A percentile compares a stretch with the other conserved stretches of the same genome.
Evolutionary conservation across 2,888 invertebrate genomes (phyloP).

Genomic region (Tinea semifulvella): DNA sequence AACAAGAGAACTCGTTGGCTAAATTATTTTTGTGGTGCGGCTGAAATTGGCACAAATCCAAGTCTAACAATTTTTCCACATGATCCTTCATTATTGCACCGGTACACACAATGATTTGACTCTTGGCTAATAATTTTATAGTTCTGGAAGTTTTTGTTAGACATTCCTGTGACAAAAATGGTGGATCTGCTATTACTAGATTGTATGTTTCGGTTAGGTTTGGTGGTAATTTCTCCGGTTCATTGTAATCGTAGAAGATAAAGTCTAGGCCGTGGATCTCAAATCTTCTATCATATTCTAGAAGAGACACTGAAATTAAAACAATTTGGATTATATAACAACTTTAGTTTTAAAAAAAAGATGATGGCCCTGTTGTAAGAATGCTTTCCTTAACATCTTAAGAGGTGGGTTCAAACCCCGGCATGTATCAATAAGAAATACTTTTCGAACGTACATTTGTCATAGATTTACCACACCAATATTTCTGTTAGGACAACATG

Average conservation of each 20-base stretch:
- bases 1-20: conserved; percentile 93
- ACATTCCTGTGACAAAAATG: conserved; percentile 94
- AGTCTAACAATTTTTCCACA: conserved; percentile 68
- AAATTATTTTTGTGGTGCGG: conserved; percentile 90
- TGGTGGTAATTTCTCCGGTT: conserved; percentile 72
- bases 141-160: conserved; percentile 83
- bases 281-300: conserved; percentile 90
- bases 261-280: conserved; percentile 80
- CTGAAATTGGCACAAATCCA: conserved; percentile 74
- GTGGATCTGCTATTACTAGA: conserved; percentile 92
- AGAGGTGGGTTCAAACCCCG: too few species aligned
- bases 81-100: conserved; percentile 83
- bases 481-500: too few species aligned
- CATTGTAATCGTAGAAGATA: conserved; percentile 88
- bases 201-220: conserved; percentile 73
- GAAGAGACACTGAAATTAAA: conserved; percentile 70
- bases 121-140: conserved; percentile 75
- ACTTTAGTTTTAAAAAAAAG: too few species aligned
- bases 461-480: too few species aligned
- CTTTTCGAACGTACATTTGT: too few species aligned
- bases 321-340: too few species aligned
- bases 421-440: too few species aligned
- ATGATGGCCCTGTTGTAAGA: too few species aligned
- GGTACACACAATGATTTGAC: conserved; percentile 87
- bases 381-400: too few species aligned